Evolutionary conservation across 2,113 vertebrate species (phyloP).

Genomic region (Xyrauchen texanus): DNA sequence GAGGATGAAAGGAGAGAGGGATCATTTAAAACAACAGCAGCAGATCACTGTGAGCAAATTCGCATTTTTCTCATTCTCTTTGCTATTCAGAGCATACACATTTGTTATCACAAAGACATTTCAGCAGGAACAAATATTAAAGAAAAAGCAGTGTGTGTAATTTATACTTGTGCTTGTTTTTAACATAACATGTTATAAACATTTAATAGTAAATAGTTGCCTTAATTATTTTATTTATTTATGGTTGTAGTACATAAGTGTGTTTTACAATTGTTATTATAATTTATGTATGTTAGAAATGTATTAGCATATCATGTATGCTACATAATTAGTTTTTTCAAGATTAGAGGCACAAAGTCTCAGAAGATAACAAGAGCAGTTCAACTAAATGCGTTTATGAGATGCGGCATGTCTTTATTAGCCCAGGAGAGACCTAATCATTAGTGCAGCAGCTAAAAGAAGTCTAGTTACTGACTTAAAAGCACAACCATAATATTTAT

Average conservation of each 20-base stretch:
- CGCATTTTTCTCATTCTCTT: slow-evolving; percentile 72
- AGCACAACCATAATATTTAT: too few relatives aligned
- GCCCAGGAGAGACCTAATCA: too few relatives aligned
- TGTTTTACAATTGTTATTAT: neutral
- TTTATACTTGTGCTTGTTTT: neutral
- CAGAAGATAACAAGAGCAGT: too few relatives aligned
- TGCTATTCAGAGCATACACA: slow-evolving; percentile 60
- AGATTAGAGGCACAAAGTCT: too few relatives aligned
- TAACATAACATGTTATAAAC: too few relatives aligned
- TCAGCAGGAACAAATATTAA: neutral
- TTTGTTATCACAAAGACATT: neutral
- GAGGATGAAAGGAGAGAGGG: slow-evolving; percentile 63
- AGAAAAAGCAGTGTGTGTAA: neutral
- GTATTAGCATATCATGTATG: neutral
- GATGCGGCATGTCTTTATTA: too few relatives aligned
- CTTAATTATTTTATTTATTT: neutral
- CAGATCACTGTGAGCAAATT: slow-evolving; percentile 63
- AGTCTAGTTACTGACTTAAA: too few relatives aligned
- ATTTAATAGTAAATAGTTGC: neutral
- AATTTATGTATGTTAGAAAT: neutral
- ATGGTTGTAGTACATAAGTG: neutral
- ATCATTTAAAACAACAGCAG: slow-evolving; percentile 73
- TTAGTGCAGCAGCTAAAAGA: too few relatives aligned
- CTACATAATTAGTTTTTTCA: too few relatives aligned
- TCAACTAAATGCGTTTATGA: neutral